Base-by-base conservation (phyloP, 1,140 invertebrate genomes). In the Pomacea maculata region DNA sequence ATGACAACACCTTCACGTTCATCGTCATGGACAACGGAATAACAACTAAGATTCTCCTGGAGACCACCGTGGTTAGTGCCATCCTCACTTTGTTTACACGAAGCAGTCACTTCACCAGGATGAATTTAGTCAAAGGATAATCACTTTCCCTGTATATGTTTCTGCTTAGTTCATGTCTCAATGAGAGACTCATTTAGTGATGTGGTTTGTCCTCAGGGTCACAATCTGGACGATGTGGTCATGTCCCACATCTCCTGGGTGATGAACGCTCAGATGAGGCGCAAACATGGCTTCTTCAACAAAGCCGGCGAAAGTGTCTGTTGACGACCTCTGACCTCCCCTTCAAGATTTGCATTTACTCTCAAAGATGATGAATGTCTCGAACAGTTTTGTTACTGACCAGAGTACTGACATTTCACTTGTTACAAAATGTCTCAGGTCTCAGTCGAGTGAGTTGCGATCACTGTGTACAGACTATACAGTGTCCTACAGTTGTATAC, bases 151-250 rank as follows among this genome's bases (percentile, higher is more conserved):
- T 12, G 0, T 25, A 25, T 25, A 1, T 78, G 9, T 25, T 68
- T 45, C 8, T 25, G 0, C n/a, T 45, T 63, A 52, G 1, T 63
- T 68, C 9, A 11, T 1, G 29, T 63, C 15, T 45, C 14, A 3
- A 1, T 6, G 34, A 1, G 34, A 0, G 34, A 6, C 34, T 45
- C 3, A 14, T 11, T 61, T 61, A 6, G 57, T 61, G 12, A 67
- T 34, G 64, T 82, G 45, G 1, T 65, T 61, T n/a, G 29, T 57
- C 34, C 85, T 17, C 80, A 90, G 89, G 88, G 88, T 21, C 88
- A 90, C 82, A 88, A 89, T 54, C 85, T 90, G 81, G 89, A 90
- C 75, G 89, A 90, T 73, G 80, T 89, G 6, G 80, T 90, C 15
- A 90, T 90, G 89, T 84, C 87, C 0, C 88, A 90, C 80, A 85